phyloP scores from a whole-genome alignment of 2,113 vertebrate genomes.

The Ranitomeya variabilis region DNA sequence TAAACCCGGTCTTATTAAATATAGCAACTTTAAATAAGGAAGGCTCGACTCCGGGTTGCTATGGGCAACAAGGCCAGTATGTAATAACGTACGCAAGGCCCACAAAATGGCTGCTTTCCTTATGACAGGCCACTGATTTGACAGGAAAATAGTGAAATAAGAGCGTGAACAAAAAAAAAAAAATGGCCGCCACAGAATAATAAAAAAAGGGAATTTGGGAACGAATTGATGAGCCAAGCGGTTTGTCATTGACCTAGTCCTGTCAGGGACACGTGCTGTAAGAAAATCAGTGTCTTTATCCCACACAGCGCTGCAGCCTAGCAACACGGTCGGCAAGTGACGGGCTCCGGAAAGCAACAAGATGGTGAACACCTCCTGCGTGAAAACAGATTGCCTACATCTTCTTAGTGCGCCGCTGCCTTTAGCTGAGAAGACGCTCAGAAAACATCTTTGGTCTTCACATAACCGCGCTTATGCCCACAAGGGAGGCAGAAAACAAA shows the following conservation, averaged over 20 bases:
- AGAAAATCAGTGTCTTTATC: constrained; percentile 12
- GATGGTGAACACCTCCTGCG: constrained; percentile 18
- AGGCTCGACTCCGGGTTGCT: not conserved
- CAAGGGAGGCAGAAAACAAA: not conserved
- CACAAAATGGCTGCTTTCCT: not conserved
- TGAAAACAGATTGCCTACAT: not conserved
- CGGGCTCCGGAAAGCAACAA: constrained; percentile 3
- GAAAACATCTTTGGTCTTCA: not conserved
- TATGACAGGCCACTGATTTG: not conserved
- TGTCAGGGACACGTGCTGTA: constrained; percentile 33
- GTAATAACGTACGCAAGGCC: not conserved
- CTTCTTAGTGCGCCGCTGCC: not conserved
- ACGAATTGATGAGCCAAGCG: constrained; percentile 36
- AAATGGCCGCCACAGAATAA: not conserved
- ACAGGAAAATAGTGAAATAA: not conserved
- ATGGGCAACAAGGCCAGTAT: not conserved
- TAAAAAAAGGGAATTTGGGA: not conserved
- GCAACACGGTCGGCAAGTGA: constrained; percentile 34
- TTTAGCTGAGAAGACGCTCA: not conserved
- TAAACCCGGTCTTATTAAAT: not conserved
- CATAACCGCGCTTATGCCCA: not conserved
- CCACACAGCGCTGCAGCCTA: constrained; percentile 37
- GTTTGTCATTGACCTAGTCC: constrained; percentile 47
- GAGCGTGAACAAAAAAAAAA: not conserved
- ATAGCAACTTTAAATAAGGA: not conserved